Evolutionary conservation across 1,140 invertebrate species (phyloP).

Genomic region (Cylas formicarius): DNA sequence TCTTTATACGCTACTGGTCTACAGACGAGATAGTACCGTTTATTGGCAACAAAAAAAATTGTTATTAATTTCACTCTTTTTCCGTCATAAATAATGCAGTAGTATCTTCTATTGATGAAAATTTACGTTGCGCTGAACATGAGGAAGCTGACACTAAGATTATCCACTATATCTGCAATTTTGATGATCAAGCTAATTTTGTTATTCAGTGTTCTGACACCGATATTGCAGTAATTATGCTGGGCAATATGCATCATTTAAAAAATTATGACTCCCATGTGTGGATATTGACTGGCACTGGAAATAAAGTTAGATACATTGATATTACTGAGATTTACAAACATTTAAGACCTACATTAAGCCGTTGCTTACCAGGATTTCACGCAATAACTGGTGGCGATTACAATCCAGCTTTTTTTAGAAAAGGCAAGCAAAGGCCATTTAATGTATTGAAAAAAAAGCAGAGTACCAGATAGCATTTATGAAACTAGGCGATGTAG

Average conservation of each 20-base stretch:
- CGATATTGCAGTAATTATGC: slow-evolving; percentile 35
- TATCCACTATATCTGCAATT: slow-evolving; percentile 27
- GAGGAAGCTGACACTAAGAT: slow-evolving; percentile 37
- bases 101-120: slow-evolving; percentile 16
- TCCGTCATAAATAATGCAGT: slow-evolving; percentile 12
- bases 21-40: slow-evolving; percentile 22
- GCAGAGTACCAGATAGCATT: slow-evolving; percentile 13
- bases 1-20: slow-evolving; percentile 16
- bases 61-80: slow-evolving; percentile 12
- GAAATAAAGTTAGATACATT: slow-evolving; percentile 29
- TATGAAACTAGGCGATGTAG: slow-evolving; percentile 1
- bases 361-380: slow-evolving; percentile 33
- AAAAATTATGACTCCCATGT: slow-evolving; percentile 17
- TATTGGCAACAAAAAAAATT: slow-evolving; percentile 18
- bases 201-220: slow-evolving; percentile 30
- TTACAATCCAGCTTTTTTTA: slow-evolving; percentile 38
- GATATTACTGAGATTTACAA: slow-evolving; percentile 29
- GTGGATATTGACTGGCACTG: slow-evolving; percentile 21
- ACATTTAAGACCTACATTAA: slow-evolving; percentile 28
- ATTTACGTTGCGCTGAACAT: slow-evolving; percentile 29
- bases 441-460: slow-evolving; percentile 20
- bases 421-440: slow-evolving; percentile 32
- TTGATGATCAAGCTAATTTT: slow-evolving; percentile 24
- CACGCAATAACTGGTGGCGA: slow-evolving; percentile 43
- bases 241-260: slow-evolving; percentile 30